Conservation (phyloP, 2,797 vertebrate species). For the Gymnothorax reevesii region DNA sequence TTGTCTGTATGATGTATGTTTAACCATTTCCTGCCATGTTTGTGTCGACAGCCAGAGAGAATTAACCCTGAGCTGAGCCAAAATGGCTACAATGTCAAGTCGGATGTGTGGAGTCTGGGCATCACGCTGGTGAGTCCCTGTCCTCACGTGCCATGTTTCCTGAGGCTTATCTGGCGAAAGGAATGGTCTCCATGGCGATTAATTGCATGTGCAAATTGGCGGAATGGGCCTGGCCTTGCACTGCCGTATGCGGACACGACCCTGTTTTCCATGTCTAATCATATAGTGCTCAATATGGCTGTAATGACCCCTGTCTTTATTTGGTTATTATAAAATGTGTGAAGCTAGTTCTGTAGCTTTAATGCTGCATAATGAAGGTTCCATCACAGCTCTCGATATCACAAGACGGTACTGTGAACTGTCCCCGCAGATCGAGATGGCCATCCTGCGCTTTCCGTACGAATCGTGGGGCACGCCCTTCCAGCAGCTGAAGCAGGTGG, state of each 20-base stretch:
- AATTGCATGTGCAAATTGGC: not conserved
- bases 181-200: not conserved
- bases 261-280: not conserved
- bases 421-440: conserved; percentile 84
- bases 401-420: not conserved
- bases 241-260: no score
- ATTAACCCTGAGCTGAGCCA: conserved; percentile 97
- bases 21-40: conserved; percentile 33
- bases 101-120: conserved; percentile 97
- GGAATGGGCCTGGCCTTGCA: not conserved
- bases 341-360: not conserved
- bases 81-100: conserved; percentile 97
- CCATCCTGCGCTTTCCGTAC: conserved; percentile 91
- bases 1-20: not conserved
- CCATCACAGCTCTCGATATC: not conserved
- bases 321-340: not conserved
- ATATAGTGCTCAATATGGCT: not conserved
- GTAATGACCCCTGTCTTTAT: not conserved
- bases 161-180: not conserved
- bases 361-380: not conserved
- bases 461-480: conserved; percentile 96
- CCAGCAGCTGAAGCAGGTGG: conserved; percentile 97
- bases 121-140: conserved; percentile 86
- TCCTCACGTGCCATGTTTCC: not conserved
- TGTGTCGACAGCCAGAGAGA: conserved; percentile 83